A percentile compares a stretch with the other conserved stretches of the same genome.
phyloP scores from a whole-genome alignment of 1,140 invertebrate species.

The Pogonomyrmex californicus region DNA sequence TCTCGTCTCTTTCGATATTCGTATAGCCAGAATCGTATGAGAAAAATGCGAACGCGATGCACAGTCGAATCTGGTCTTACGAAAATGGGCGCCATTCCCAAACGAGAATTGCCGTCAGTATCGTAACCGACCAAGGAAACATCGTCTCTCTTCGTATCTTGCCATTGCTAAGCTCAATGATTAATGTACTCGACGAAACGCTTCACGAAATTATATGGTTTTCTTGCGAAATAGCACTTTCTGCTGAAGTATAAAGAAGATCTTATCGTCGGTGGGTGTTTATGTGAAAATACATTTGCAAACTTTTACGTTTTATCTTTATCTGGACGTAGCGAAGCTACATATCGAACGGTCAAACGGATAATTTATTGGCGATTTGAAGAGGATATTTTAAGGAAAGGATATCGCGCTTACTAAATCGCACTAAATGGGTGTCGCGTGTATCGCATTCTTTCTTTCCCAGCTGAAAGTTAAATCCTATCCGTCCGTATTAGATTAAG shows the following conservation, averaged over 20 bases:
- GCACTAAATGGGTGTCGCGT: neutral
- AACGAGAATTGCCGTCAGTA: constrained; percentile 28
- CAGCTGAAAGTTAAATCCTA: constrained; percentile 73
- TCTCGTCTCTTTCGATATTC: neutral
- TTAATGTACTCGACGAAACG: constrained; percentile 27
- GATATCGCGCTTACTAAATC: neutral
- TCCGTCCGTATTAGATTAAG: constrained; percentile 68
- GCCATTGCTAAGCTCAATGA: neutral
- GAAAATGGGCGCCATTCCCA: constrained; percentile 37
- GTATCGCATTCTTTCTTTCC: neutral
- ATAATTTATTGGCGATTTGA: constrained; percentile 39
- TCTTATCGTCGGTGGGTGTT: neutral
- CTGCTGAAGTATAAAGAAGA: neutral
- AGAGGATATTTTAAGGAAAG: neutral
- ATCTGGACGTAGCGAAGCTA: neutral
- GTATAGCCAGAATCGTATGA: constrained; percentile 17
- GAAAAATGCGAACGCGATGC: constrained; percentile 32
- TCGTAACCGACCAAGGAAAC: constrained; percentile 28
- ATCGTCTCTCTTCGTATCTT: constrained; percentile 4
- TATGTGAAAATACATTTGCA: neutral
- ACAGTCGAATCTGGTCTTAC: constrained; percentile 30
- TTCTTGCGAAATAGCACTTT: neutral
- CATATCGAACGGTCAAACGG: neutral
- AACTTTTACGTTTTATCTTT: constrained; percentile 12
- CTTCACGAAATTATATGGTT: neutral